A percentile compares a stretch with the other conserved stretches of the same genome.
Evolutionary conservation across 2,797 vertebrate genomes (phyloP).

Genomic region (Spinibarbus caldwelli): DNA sequence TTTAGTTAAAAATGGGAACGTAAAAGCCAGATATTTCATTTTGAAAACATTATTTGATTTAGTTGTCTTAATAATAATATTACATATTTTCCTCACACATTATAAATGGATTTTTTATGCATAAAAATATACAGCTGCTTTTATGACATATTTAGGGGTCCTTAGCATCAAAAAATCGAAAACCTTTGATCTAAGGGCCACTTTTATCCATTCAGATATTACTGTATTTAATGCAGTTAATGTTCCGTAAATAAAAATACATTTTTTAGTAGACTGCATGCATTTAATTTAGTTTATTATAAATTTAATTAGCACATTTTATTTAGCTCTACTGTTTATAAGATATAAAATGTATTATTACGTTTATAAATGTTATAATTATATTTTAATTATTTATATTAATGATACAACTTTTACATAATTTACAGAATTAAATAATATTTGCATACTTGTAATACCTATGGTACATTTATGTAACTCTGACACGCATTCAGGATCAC

Average conservation of each 20-base stretch:
- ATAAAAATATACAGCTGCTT: neutral
- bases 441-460: neutral
- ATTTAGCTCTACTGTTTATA: neutral
- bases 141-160: neutral
- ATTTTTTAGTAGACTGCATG: neutral
- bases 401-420: neutral
- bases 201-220: neutral
- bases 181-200: neutral
- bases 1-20: neutral
- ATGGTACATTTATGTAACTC: neutral
- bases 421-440: neutral
- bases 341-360: neutral
- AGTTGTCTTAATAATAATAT: neutral
- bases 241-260: neutral
- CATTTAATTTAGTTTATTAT: neutral
- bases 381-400: neutral
- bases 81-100: neutral
- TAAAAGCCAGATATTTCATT: neutral
- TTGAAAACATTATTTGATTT: neutral
- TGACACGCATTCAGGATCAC: too few species aligned
- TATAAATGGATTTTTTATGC: neutral
- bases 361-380: neutral
- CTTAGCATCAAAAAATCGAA: neutral
- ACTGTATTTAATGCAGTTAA: neutral
- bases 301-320: neutral